These are phyloP conservation scores for Stenotaenia linearis DNA, from an alignment of 2,888 invertebrate species.

Conservation along the genomic window DNA sequence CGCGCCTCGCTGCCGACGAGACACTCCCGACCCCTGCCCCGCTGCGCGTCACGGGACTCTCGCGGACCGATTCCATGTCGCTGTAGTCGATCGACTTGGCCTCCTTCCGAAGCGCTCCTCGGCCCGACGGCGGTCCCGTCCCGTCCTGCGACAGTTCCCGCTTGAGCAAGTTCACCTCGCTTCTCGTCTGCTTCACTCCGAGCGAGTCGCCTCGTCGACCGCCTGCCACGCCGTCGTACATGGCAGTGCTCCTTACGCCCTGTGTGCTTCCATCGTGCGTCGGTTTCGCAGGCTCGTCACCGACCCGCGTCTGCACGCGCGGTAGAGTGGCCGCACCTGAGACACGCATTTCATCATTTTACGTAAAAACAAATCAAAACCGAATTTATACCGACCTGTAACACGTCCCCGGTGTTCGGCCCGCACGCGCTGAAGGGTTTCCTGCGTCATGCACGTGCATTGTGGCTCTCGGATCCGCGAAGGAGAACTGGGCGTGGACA, in stretches of 20 bases:
- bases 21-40: slow-evolving; percentile 21
- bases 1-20: slow-evolving; percentile 41
- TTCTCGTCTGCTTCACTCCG: slow-evolving; percentile 31
- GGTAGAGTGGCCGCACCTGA: slow-evolving; percentile 40
- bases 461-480: slow-evolving; percentile 77
- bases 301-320: slow-evolving; percentile 37
- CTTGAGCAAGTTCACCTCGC: slow-evolving; percentile 21
- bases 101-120: slow-evolving; percentile 38
- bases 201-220: slow-evolving; percentile 29
- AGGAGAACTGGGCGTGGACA: slow-evolving; percentile 89
- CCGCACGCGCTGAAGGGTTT: slow-evolving; percentile 67
- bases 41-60: slow-evolving; percentile 39
- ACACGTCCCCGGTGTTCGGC: slow-evolving; percentile 46
- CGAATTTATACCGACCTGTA: slow-evolving; percentile 35
- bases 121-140: background rate
- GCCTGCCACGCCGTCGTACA: slow-evolving; percentile 66
- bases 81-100: slow-evolving; percentile 55
- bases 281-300: slow-evolving; percentile 65
- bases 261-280: background rate
- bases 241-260: slow-evolving; percentile 61
- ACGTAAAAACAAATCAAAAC: background rate
- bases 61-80: slow-evolving; percentile 48
- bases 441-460: slow-evolving; percentile 92
- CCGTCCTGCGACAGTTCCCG: slow-evolving; percentile 22
- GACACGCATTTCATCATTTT: background rate